These are phyloP conservation scores for Meloidogyne floridensis DNA, from an alignment of 1,140 invertebrate species.

Conservation along the genomic window DNA sequence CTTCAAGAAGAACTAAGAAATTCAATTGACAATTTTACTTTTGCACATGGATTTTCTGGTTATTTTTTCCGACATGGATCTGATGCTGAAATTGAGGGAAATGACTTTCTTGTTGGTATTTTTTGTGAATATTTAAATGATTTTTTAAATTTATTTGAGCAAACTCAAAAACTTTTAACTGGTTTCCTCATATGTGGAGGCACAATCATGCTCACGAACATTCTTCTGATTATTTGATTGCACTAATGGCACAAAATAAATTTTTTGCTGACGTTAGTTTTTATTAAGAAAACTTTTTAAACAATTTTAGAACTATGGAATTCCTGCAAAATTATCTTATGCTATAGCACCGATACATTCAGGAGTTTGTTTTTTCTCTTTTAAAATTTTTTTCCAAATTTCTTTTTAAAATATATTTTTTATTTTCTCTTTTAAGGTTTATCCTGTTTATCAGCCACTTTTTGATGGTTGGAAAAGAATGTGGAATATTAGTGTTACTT, in stretches of 20 bases:
- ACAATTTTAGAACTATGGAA: slow-evolving; percentile 47
- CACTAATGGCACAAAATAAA: slow-evolving; percentile 62
- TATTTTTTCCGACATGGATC: slow-evolving; percentile 74
- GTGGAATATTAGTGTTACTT: slow-evolving; percentile 93
- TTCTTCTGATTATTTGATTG: slow-evolving; percentile 46
- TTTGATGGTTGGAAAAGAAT: slow-evolving; percentile 94
- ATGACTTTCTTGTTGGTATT: slow-evolving; percentile 85
- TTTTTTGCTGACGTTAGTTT: slow-evolving; percentile 57
- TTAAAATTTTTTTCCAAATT: neutral
- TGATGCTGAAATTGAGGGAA: slow-evolving; percentile 85
- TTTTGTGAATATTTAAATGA: slow-evolving; percentile 35
- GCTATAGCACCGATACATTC: slow-evolving; percentile 97
- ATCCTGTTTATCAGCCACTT: slow-evolving; percentile 91
- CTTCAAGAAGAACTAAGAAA: slow-evolving; percentile 80
- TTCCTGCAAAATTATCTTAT: slow-evolving; percentile 78
- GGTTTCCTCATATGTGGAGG: slow-evolving; percentile 66
- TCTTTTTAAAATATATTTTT: too few species aligned
- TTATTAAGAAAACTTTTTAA: neutral
- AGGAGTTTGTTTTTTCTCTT: slow-evolving; percentile 71
- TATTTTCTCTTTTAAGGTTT: slow-evolving; percentile 70
- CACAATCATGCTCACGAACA: slow-evolving; percentile 66
- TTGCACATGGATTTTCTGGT: slow-evolving; percentile 96
- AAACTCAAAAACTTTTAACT: slow-evolving; percentile 52
- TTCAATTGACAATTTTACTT: slow-evolving; percentile 72
- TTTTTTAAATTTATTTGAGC: slow-evolving; percentile 16